Percentiles rank a stretch among this genome's conserved stretches.
Evolutionary conservation across 1,140 invertebrate species (phyloP).

Genomic region (Meloidogyne chitwoodi): DNA sequence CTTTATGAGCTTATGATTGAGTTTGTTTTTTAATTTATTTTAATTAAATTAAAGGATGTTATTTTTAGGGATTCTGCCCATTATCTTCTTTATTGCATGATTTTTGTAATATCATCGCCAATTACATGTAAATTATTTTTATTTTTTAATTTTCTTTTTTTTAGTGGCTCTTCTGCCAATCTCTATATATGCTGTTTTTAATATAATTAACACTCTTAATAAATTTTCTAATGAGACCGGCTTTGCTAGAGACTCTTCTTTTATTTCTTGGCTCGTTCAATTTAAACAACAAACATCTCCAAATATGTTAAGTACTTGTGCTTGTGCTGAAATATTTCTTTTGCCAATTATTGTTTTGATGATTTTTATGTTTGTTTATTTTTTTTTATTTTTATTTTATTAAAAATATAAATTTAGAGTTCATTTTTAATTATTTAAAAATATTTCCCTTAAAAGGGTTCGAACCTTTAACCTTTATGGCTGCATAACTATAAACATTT

Average conservation of each 20-base stretch:
- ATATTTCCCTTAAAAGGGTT: background rate
- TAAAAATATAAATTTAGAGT: too few species aligned
- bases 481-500: too few species aligned
- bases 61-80: conserved; percentile 89
- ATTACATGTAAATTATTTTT: conserved; percentile 66
- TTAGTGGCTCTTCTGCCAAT: conserved; percentile 43
- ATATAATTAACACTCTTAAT: conserved; percentile 23
- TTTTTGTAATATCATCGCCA: conserved; percentile 82
- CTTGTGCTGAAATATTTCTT: conserved; percentile 83
- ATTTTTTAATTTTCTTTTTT: conserved; percentile 17
- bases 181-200: conserved; percentile 36
- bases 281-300: conserved; percentile 72
- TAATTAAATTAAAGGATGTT: conserved; percentile 74
- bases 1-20: conserved; percentile 32
- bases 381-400: background rate
- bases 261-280: background rate
- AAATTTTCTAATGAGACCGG: conserved; percentile 34
- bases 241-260: background rate
- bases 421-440: background rate
- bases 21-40: conserved; percentile 65
- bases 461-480: too few species aligned
- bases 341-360: conserved; percentile 80
- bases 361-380: conserved; percentile 76
- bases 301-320: conserved; percentile 77
- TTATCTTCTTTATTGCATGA: conserved; percentile 86